Evolutionary conservation across 2,113 vertebrate genomes (phyloP).

Genomic region (Albula goreensis): DNA sequence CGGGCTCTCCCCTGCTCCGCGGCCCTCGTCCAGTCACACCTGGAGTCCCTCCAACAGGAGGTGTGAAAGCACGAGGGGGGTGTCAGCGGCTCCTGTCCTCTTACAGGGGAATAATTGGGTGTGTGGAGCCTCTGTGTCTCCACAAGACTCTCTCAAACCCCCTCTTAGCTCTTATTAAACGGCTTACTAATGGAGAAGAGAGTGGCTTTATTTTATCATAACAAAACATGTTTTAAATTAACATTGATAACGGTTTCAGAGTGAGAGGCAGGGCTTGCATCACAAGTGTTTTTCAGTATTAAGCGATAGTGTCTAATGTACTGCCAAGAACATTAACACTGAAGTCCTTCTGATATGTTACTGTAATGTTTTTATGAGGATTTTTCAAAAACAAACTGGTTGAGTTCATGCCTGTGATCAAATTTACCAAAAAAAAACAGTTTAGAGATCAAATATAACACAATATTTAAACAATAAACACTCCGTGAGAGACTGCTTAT

Average conservation of each 20-base stretch:
- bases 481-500: not conserved
- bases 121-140: not conserved
- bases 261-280: not conserved
- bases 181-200: not conserved
- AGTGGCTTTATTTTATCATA: not conserved
- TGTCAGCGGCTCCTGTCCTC: not conserved
- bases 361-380: not conserved
- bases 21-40: not conserved
- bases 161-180: not conserved
- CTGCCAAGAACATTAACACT: not conserved
- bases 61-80: not conserved
- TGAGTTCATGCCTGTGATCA: not conserved
- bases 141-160: not conserved
- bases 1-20: not conserved
- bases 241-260: not conserved
- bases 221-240: not conserved
- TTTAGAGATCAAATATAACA: not conserved
- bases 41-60: not conserved
- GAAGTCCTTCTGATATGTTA: not conserved
- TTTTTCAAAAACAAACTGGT: not conserved
- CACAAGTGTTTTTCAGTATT: not conserved
- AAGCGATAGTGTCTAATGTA: not conserved
- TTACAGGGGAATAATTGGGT: constrained; percentile 14
- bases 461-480: not conserved
- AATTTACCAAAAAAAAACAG: not conserved